Evolutionary conservation across 2,888 invertebrate genomes (phyloP).

Genomic region (Yponomeuta plumbellus): DNA sequence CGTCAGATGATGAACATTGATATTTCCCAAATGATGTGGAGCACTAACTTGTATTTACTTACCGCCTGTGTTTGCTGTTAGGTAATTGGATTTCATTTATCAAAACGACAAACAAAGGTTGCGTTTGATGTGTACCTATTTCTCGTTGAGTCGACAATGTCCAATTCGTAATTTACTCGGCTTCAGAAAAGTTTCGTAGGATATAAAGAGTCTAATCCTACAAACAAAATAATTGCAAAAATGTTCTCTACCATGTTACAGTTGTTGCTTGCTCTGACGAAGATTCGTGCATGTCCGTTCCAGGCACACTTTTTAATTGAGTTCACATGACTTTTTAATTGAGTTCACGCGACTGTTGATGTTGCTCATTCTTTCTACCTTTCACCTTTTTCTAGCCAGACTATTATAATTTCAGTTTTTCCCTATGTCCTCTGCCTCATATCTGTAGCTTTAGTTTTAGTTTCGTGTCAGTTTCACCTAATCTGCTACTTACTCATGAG

Average conservation of each 20-base stretch:
- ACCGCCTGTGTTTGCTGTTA: not conserved
- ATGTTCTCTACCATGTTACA: not conserved
- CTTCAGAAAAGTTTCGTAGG: too few species aligned
- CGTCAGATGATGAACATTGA: not conserved
- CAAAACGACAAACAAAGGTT: slow-evolving; percentile 12
- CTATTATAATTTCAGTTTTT: not conserved
- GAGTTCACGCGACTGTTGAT: not conserved
- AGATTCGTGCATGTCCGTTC: not conserved
- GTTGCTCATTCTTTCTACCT: not conserved
- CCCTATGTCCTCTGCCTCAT: not conserved
- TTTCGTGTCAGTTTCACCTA: not conserved
- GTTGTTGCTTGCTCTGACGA: not conserved
- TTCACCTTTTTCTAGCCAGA: not conserved
- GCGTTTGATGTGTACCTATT: not conserved
- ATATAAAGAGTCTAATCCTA: not conserved
- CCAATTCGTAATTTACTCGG: too few species aligned
- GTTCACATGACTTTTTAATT: slow-evolving; percentile 32
- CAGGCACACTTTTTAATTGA: slow-evolving; percentile 46
- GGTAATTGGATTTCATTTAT: slow-evolving; percentile 5
- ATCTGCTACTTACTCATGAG: not conserved
- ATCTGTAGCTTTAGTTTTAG: not conserved
- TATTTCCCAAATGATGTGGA: not conserved
- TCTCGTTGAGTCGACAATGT: not conserved
- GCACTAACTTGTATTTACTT: not conserved
- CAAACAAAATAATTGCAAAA: not conserved